Evolutionary conservation across 2,888 invertebrate species (phyloP), one percentile per base, ranked within the genome.

Genomic region (Drosophila paracracens): DNA sequence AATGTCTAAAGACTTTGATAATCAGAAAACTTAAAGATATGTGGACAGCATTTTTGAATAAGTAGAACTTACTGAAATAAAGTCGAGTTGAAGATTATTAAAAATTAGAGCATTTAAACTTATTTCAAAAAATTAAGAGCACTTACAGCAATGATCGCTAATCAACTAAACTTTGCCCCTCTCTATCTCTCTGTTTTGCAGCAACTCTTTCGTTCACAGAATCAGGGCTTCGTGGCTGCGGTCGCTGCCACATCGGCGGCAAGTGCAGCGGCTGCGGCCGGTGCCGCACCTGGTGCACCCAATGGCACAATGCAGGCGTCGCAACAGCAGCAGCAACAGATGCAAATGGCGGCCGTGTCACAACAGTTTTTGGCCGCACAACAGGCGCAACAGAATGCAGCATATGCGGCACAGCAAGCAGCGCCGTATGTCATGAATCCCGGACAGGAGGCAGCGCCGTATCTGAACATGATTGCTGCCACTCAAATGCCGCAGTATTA

Each of bases 131-230:
- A 43, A 56, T 13, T 8, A 33, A 38, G 33, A 67, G 75, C 59
- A 59, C 61, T 74, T 62, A 18, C 68, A 71, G 11, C 51, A 59
- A n/a, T n/a, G 0, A 25, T 3, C 57, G 29, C 6, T 29, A 46
- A 25, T 46, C 16, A 46, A 25, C 1, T 16, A 4, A 8, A 16
- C 25, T 16, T 2, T 16, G 2, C 38, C 18, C 8, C 0, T 46
- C 11, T 11, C 5, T 36, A 21, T n/a, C 40, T 54, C 11, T 56
- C 8, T 50, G 10, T 13, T 40, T 79, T 88, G 33, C 94, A 97
- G 97, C 97, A 97, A 96, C 94, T 98, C 91, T 97, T 97, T 94
- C 96, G 97, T 92, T 97, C 97, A 93, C 97, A 97, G 93, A 97
- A 96, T 91, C 95, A 96, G 91, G 94, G 96, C 92, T 94, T 95